Evolutionary conservation across 1,140 invertebrate genomes (phyloP), one percentile per base, ranked within the genome.

Genomic region (Copidosoma floridanum): DNA sequence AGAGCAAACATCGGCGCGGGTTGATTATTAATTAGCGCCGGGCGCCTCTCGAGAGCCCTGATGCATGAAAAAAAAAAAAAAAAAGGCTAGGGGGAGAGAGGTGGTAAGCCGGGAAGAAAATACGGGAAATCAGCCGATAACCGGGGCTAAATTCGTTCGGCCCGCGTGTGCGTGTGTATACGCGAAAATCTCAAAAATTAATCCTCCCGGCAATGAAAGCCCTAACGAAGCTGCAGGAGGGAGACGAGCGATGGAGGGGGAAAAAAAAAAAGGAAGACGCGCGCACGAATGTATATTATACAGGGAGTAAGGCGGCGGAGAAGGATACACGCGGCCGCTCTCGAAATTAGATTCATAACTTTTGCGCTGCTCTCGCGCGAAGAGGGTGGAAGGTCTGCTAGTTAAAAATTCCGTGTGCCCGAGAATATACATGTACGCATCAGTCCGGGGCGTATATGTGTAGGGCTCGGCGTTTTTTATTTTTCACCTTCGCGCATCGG

Each of bases 291-390:
- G n/a, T n/a, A n/a, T n/a, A n/a, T n/a, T n/a, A 56, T 60, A 35
- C 37, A 61, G 52, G 50, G 62, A 46, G 58, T 23, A 50, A 55
- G 29, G 53, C 37, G 48, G 47, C 53, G 47, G 48, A 46, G 46
- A 68, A 68, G 68, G 68, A 74, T 73, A 72, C 71, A 68, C 62
- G 10, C 6, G 20, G 12, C 48, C 16, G 40, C 14, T 32, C 14
- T 67, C 75, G 73, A 78, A 79, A 79, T 79, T 78, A 75, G 77
- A 79, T 79, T 79, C 73, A 75, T 77, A 78, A 79, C 75, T 79
- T 78, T 76, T 74, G 73, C 71, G 73, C 67, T 71, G 71, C 70
- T 68, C 72, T 74, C 67, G 67, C 53, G 67, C 57, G 66, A 67
- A 65, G 66, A 66, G 65, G 67, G 66, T 71, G 72, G 67, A 70